Evolutionary conservation across 2,113 vertebrate species (phyloP).

Genomic region (Ceyx cyanopectus): DNA sequence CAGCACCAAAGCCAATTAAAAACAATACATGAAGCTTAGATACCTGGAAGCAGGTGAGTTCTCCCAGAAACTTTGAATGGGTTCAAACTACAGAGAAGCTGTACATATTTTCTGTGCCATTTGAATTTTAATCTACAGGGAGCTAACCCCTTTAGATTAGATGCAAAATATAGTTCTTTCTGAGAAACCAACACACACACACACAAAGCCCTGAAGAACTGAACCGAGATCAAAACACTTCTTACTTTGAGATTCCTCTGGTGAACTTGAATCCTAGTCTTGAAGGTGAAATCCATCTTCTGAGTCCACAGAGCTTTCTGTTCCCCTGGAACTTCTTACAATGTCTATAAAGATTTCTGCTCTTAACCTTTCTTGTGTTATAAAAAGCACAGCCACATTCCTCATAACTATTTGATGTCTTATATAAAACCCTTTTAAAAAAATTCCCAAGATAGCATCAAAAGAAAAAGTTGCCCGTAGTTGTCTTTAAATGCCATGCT

Average conservation of each 20-base stretch:
- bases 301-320: constrained; percentile 72
- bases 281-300: constrained; percentile 79
- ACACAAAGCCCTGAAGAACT: constrained; percentile 42
- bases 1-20: background rate
- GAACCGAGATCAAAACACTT: constrained; percentile 43
- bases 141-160: constrained; percentile 61
- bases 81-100: background rate
- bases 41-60: background rate
- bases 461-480: constrained; percentile 72
- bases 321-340: constrained; percentile 77
- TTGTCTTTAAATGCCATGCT: constrained; percentile 76
- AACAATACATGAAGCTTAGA: background rate
- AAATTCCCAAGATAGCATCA: constrained; percentile 78
- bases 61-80: background rate
- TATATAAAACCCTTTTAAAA: constrained; percentile 78
- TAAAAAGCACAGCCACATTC: constrained; percentile 78
- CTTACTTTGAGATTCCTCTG: constrained; percentile 66
- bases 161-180: constrained; percentile 49
- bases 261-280: constrained; percentile 71
- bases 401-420: constrained; percentile 82
- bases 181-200: background rate
- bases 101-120: background rate
- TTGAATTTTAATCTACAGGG: constrained; percentile 27
- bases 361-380: constrained; percentile 83
- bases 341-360: constrained; percentile 80